These are phyloP conservation scores for Lasioglossum baleicum DNA, from an alignment of 1,140 invertebrate genomes.

Conservation along the genomic window DNA sequence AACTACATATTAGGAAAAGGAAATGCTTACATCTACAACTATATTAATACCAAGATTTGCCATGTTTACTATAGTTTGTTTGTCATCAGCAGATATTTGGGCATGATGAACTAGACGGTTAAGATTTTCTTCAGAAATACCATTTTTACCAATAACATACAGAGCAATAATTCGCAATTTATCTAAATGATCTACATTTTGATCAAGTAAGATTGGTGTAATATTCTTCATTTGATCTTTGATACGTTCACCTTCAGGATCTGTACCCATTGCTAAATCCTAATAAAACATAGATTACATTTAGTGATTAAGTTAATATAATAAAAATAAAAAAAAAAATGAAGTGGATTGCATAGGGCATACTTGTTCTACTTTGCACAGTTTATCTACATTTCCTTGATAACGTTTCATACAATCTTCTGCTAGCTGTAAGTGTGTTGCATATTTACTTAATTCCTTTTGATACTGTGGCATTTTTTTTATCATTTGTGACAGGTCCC, in stretches of 20 bases:
- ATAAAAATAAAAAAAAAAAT: too few relatives aligned
- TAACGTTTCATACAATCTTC: constrained; percentile 99
- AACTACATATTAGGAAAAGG: too few relatives aligned
- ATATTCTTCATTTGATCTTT: constrained; percentile 99
- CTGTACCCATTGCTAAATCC: constrained; percentile 97
- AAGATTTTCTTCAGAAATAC: constrained; percentile 98
- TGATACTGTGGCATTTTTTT: constrained; percentile 99
- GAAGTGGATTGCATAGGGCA: too few relatives aligned
- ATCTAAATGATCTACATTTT: constrained; percentile 93
- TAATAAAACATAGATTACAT: constrained; percentile 65
- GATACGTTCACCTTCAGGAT: constrained; percentile 99
- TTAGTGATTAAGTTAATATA: not conserved
- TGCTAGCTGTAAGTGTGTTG: constrained; percentile 97
- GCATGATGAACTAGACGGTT: constrained; percentile 98
- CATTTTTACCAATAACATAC: constrained; percentile 99
- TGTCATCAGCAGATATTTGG: constrained; percentile 93
- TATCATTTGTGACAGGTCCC: constrained; percentile 99
- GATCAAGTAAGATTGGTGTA: constrained; percentile 97
- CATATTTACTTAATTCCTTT: constrained; percentile 99
- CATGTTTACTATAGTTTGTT: constrained; percentile 97
- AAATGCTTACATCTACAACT: constrained; percentile 92
- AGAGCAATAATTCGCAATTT: constrained; percentile 99
- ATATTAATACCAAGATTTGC: constrained; percentile 96
- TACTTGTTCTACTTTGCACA: constrained; percentile 99
- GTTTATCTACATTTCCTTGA: constrained; percentile 96